Evolutionary conservation across 2,888 invertebrate genomes (phyloP), one percentile per base, ranked within the genome.

Genomic region (Hirtodrosophila duncani): DNA sequence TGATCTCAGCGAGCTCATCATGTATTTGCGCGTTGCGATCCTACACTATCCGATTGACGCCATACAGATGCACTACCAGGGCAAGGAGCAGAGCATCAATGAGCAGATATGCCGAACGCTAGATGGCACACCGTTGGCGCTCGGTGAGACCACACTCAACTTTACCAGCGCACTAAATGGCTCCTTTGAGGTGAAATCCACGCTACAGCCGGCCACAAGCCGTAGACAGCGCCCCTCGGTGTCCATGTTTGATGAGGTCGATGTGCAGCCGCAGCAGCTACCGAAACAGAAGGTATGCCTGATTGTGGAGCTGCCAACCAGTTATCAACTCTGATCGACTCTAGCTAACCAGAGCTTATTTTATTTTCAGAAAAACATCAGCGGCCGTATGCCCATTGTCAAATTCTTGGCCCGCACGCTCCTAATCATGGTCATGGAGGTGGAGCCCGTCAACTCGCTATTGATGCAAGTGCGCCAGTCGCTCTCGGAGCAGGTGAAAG

Each of bases 201-300:
- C 27, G 9, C 30, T 36, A 2, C 50, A 56, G n/a, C 6, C 37
- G 4, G 7, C 61, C 5, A 13, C 55, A 0, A 82, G n/a, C n/a
- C n/a, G n/a, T n/a, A 56, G 21, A 59, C n/a, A 79, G 14, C 79
- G 85, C 1, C 74, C 83, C 9, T 85, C 87, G 0, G 82, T 87
- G 0, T 86, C 86, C 5, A 67, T 87, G 38, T 87, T 87, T 39
- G 87, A 87, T 39, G 77, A 85, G 10, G 66, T 84, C 1, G 69
- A 79, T 16, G 68, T 83, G 21, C 55, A 63, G 26, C 63, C 64
- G 0, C 66, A 74, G 21, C 72, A 80, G 23, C 61, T 63, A 8
- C 49, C 52, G n/a, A 51, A 59, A 18, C 56, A 51, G 17, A 81
- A 69, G 64, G 84, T 83, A 48, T 20, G 3, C 4, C 9, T 4